These are phyloP conservation scores for Drosophila lini DNA, from an alignment of 1,140 invertebrate species.

Conservation along the genomic window DNA sequence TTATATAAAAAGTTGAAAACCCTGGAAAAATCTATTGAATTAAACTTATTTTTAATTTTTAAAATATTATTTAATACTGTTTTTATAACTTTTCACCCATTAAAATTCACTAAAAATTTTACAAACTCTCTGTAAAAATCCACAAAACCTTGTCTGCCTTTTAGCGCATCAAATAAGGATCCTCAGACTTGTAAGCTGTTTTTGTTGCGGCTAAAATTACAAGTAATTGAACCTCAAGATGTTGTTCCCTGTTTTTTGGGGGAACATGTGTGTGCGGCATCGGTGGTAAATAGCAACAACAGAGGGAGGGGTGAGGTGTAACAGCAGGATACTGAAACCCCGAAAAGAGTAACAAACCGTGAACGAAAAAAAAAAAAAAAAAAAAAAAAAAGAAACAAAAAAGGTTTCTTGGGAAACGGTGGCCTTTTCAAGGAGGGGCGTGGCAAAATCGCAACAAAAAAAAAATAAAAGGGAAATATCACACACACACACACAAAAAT, in stretches of 20 bases:
- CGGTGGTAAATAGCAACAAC: constrained; percentile 46
- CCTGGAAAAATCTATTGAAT: not conserved
- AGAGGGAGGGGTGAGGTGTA: constrained; percentile 17
- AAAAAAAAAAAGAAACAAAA: constrained; percentile 2
- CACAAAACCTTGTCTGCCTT: not conserved
- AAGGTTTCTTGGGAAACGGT: constrained; percentile 41
- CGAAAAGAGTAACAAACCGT: constrained; percentile 11
- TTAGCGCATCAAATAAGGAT: constrained; percentile 25
- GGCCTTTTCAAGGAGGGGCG: constrained; percentile 34
- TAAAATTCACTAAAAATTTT: not conserved
- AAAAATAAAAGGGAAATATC: constrained; percentile 6
- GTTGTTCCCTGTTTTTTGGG: constrained; percentile 25
- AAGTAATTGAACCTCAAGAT: constrained; percentile 76
- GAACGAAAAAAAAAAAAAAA: not conserved
- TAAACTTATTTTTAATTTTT: too few relatives aligned
- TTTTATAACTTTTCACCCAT: not conserved
- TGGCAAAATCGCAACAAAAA: constrained; percentile 42
- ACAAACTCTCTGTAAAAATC: not conserved
- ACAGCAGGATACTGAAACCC: constrained; percentile 46
- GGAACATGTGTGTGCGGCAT: constrained; percentile 72
- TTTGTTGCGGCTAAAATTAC: constrained; percentile 78
- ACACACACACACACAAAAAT: not conserved
- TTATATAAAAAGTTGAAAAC: not conserved
- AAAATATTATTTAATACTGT: too few relatives aligned
- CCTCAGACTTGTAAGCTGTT: constrained; percentile 47